Evolutionary conservation across 1,140 invertebrate genomes (phyloP), one percentile per base, ranked within the genome.

Genomic region (Cheumatopsyche charites): DNA sequence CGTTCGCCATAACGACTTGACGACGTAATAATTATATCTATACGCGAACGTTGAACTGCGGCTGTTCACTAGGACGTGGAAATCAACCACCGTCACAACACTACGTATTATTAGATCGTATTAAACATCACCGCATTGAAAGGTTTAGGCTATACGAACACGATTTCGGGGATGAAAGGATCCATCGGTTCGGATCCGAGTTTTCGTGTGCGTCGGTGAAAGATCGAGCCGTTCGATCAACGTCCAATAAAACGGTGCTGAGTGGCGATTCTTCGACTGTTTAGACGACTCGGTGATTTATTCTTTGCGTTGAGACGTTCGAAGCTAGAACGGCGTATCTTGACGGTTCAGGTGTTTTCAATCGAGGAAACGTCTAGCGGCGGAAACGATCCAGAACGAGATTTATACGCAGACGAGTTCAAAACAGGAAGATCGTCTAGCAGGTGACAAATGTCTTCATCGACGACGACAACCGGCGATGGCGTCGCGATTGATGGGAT

Each of bases 261-360:
- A 36, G 29, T 4, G 29, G 29, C 29, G 29, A 36, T 36, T 36
- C 29, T 36, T 36, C 29, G 3, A 36, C 29, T 36, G 29, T 36
- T 36, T 36, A 36, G 29, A 36, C 29, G 29, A 36, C 29, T 36
- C 29, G 29, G 29, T 36, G 29, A 36, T 36, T 36, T 36, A 36
- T 36, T 36, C 55, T 25, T 25, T 4, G 12, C 23, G 1, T 19
- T 2, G 15, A 2, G 23, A 58, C 55, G 55, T 25, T 58, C 9
- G 55, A 25, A 7, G 23, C 55, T 13, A 25, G 21, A 58, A 25
- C 19, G 55, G 23, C 55, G 55, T 58, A 58, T 25, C 55, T 25
- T 58, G 55, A 43, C 29, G 62, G 62, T 63, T 63, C 62, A 63
- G 62, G 62, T 63, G 62, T 63, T 41, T 63, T 43, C 62, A 63